Evolutionary conservation across 2,888 invertebrate species (phyloP).

Genomic region (Mesorhabditis spiculigera): DNA sequence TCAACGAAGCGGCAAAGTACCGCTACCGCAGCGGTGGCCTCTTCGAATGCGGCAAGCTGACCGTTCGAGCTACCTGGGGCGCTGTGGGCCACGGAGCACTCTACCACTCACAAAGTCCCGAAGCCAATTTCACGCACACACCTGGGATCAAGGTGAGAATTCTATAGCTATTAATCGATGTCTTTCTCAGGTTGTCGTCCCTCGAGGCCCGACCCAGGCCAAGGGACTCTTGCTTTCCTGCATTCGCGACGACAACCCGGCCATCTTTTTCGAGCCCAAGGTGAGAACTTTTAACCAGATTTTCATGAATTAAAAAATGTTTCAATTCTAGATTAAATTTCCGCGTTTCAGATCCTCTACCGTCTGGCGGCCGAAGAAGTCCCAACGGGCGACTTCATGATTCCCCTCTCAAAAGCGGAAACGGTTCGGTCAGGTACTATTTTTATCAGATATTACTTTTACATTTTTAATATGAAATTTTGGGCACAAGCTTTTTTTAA

Average conservation of each 20-base stretch:
- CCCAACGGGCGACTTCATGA: constrained; percentile 74
- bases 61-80: constrained; percentile 76
- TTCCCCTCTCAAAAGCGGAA: constrained; percentile 80
- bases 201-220: constrained; percentile 87
- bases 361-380: constrained; percentile 84
- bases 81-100: constrained; percentile 96
- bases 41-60: constrained; percentile 84
- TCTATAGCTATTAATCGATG: neutral
- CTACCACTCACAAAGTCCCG: constrained; percentile 97
- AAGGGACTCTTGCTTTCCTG: constrained; percentile 89
- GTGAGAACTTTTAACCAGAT: constrained; percentile 4
- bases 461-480: neutral
- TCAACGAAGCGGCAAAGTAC: constrained; percentile 82
- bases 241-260: constrained; percentile 79
- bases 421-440: constrained; percentile 65
- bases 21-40: constrained; percentile 86
- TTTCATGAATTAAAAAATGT: neutral
- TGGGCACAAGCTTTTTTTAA: neutral
- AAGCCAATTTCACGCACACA: constrained; percentile 92
- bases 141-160: constrained; percentile 78
- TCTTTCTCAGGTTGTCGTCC: constrained; percentile 76
- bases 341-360: constrained; percentile 68
- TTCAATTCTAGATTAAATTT: neutral
- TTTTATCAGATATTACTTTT: neutral
- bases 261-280: constrained; percentile 94